These are phyloP conservation scores for Tupaia chinensis DNA, from an alignment of 2,113 vertebrate genomes.

Conservation along the genomic window DNA sequence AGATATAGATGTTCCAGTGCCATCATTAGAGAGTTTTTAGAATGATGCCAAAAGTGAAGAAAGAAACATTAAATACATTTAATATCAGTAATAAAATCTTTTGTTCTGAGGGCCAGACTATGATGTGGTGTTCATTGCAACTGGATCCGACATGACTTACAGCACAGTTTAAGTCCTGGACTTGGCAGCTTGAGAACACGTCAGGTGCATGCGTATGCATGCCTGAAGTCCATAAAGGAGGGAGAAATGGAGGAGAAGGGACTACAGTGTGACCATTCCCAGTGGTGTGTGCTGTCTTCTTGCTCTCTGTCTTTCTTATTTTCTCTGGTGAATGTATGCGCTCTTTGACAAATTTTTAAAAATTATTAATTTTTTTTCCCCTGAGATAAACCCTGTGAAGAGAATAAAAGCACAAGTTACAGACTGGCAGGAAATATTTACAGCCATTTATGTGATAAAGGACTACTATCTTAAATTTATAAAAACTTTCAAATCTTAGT, in stretches of 20 bases:
- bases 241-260: too few species aligned
- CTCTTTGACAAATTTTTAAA: too few species aligned
- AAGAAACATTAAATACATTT: not conserved
- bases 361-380: not conserved
- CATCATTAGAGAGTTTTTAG: not conserved
- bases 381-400: not conserved
- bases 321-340: too few species aligned
- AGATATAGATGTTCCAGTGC: not conserved
- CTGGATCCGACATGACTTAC: too few species aligned
- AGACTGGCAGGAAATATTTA: not conserved
- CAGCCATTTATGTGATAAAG: not conserved
- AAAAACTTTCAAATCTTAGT: not conserved
- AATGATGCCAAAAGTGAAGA: not conserved
- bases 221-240: too few species aligned
- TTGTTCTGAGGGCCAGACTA: not conserved
- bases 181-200: too few species aligned
- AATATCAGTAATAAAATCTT: not conserved
- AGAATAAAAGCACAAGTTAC: not conserved
- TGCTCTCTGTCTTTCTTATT: too few species aligned
- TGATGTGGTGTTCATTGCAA: too few species aligned
- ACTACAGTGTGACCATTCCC: too few species aligned
- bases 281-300: too few species aligned
- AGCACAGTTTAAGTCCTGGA: too few species aligned
- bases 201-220: too few species aligned
- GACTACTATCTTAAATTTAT: not conserved